Evolutionary conservation across 2,797 vertebrate genomes (phyloP).

Genomic region (Mormyrus hasselquistii): DNA sequence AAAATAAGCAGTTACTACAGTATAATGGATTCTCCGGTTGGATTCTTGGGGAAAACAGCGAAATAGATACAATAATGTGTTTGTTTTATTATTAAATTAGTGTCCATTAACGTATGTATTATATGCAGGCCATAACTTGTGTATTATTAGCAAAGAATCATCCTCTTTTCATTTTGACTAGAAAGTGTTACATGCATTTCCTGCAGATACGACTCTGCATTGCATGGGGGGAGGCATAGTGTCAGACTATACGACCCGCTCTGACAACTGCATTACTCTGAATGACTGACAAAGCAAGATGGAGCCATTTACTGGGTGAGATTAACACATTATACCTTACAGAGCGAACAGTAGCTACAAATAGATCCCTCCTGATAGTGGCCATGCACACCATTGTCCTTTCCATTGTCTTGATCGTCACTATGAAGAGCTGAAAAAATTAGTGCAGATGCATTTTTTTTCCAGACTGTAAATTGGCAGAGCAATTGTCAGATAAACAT

Average conservation of each 20-base stretch:
- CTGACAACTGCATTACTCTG: conserved; percentile 1
- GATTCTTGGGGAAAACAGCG: neutral
- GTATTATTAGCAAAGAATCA: neutral
- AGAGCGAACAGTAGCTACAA: conserved; percentile 58
- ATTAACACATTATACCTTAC: conserved; percentile 48
- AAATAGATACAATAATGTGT: neutral
- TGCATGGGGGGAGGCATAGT: neutral
- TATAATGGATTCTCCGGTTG: neutral
- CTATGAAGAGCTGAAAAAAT: conserved; percentile 2
- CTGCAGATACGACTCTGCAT: neutral
- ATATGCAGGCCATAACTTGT: neutral
- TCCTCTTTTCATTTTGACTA: neutral
- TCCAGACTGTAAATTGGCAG: neutral
- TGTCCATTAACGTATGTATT: neutral
- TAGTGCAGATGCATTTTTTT: neutral
- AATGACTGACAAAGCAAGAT: neutral
- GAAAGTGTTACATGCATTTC: neutral
- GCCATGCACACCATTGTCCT: neutral
- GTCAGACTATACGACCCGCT: neutral
- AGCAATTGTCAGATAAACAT: neutral
- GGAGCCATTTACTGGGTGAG: neutral
- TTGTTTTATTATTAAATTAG: neutral
- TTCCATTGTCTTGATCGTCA: neutral
- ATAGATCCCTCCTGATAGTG: conserved; percentile 54
- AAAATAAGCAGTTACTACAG: neutral